Evolutionary conservation across 1,140 invertebrate genomes (phyloP).

Genomic region (Drosophila nigrodunni): DNA sequence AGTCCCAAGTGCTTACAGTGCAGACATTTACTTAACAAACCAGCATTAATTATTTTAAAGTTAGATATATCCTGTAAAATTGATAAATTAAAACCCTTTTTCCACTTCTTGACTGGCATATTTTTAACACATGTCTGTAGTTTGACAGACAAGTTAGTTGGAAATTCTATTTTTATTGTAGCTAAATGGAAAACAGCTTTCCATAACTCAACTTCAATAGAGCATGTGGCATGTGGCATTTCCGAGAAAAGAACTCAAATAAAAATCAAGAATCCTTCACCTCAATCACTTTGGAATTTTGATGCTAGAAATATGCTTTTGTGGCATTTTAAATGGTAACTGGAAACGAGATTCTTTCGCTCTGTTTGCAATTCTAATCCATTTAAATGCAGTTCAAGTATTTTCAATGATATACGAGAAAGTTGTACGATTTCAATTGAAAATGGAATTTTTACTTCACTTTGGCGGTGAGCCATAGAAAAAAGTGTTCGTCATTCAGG

Average conservation of each 20-base stretch:
- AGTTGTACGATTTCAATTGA: slow-evolving; percentile 18
- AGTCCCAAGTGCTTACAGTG: slow-evolving; percentile 4
- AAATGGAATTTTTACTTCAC: slow-evolving; percentile 37
- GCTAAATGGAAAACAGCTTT: not conserved
- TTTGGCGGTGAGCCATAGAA: slow-evolving; percentile 18
- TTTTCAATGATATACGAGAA: not conserved
- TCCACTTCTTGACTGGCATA: no score
- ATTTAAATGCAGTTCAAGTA: slow-evolving; percentile 2
- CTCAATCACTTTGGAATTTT: not conserved
- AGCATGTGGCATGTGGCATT: not conserved
- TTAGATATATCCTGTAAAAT: no score
- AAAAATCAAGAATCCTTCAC: not conserved
- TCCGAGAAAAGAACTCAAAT: not conserved
- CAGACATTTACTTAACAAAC: no score
- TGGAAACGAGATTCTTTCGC: not conserved
- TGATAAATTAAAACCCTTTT: no score
- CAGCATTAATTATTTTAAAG: no score
- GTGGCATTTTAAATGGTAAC: not conserved
- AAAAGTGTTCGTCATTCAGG: slow-evolving; percentile 56
- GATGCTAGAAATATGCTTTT: not conserved
- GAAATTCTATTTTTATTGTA: no score
- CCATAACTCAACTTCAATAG: not conserved
- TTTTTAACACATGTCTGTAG: no score
- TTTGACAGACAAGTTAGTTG: no score
- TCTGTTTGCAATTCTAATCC: not conserved